These are phyloP conservation scores for Mythimna impura DNA, from an alignment of 2,888 invertebrate genomes.

Conservation along the genomic window DNA sequence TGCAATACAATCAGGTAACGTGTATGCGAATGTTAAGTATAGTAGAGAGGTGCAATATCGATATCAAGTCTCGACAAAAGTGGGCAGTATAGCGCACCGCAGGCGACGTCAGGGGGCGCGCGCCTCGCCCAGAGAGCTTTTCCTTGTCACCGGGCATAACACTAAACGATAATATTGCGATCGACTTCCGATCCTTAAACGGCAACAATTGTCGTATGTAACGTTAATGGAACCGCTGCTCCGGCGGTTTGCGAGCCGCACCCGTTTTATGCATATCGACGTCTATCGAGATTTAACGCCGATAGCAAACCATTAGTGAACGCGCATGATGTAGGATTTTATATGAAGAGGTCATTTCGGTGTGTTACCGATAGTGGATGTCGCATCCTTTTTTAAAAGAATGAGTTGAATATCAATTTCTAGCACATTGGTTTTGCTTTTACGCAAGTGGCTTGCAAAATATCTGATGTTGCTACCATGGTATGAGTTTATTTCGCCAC, in stretches of 20 bases:
- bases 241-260: slow-evolving; percentile 62
- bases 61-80: slow-evolving; percentile 64
- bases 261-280: slow-evolving; percentile 79
- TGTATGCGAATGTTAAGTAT: slow-evolving; percentile 62
- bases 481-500: neutral
- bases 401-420: neutral
- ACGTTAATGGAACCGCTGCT: slow-evolving; percentile 81
- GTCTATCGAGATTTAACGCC: slow-evolving; percentile 69
- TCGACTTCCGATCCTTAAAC: slow-evolving; percentile 85
- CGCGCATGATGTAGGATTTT: slow-evolving; percentile 47
- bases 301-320: slow-evolving; percentile 61
- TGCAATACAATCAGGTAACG: slow-evolving; percentile 37
- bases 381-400: slow-evolving; percentile 1
- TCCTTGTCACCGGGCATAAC: slow-evolving; percentile 89
- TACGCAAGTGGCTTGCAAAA: neutral
- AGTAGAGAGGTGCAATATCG: slow-evolving; percentile 69
- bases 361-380: slow-evolving; percentile 20
- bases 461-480: neutral
- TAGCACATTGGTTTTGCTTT: neutral
- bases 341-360: slow-evolving; percentile 46
- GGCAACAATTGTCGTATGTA: slow-evolving; percentile 86
- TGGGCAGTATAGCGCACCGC: slow-evolving; percentile 71
- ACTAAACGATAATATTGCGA: slow-evolving; percentile 88
- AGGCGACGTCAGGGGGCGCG: slow-evolving; percentile 77
- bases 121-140: slow-evolving; percentile 83